These are phyloP conservation scores for Drosophila bipectinata DNA, from an alignment of 1,140 invertebrate species.

Conservation along the genomic window DNA sequence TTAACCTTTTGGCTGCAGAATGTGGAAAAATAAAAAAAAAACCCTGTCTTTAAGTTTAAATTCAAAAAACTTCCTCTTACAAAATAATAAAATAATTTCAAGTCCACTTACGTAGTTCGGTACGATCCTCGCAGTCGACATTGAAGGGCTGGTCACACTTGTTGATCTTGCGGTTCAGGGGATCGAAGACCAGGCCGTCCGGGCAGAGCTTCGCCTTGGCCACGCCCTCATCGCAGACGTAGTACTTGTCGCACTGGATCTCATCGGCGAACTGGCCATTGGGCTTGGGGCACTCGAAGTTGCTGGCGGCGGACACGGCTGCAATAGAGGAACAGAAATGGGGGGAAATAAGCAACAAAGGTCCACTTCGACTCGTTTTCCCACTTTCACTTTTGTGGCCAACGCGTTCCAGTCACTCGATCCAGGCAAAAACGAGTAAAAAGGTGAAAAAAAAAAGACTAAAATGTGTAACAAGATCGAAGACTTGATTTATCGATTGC, in stretches of 20 bases:
- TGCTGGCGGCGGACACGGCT: constrained; percentile 85
- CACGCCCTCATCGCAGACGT: constrained; percentile 90
- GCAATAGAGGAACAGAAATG: neutral
- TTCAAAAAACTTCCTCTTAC: no score
- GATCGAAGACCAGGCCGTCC: constrained; percentile 94
- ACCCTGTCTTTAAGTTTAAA: no score
- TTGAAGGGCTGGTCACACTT: constrained; percentile 96
- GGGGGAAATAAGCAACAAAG: constrained; percentile 21
- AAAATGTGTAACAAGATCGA: constrained; percentile 49
- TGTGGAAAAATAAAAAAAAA: no score
- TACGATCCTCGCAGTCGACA: constrained; percentile 93
- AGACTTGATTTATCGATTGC: constrained; percentile 13
- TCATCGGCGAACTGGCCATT: constrained; percentile 92
- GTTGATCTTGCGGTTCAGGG: constrained; percentile 91
- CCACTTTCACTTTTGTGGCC: constrained; percentile 49
- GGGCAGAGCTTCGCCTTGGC: constrained; percentile 91
- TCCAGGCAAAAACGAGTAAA: neutral
- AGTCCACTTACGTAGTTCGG: constrained; percentile 92
- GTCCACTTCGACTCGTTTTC: constrained; percentile 31
- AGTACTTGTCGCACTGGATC: constrained; percentile 93
- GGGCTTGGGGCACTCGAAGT: constrained; percentile 90
- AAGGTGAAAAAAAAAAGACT: neutral
- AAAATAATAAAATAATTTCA: no score
- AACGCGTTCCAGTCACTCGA: neutral
- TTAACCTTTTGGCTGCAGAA: no score